A percentile compares a stretch with the other conserved stretches of the same genome.
Evolutionary conservation across 1,140 invertebrate genomes (phyloP).

Genomic region (Calosoma granatense): DNA sequence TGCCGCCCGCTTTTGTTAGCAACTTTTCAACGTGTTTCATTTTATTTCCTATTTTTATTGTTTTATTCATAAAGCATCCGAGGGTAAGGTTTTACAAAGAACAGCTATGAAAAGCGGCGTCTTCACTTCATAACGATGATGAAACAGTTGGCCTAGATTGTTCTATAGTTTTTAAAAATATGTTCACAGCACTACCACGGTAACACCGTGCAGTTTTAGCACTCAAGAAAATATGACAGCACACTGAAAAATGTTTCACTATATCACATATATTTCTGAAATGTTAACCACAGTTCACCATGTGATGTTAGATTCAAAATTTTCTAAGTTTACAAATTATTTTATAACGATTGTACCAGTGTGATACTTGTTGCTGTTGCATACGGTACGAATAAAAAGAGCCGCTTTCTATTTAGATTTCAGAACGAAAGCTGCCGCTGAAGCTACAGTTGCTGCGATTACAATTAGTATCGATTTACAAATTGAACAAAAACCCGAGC

Average conservation of each 20-base stretch:
- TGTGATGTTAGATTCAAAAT: no score
- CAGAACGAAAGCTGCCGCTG: background rate
- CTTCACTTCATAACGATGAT: conserved; percentile 1
- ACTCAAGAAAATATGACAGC: background rate
- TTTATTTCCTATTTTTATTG: no score
- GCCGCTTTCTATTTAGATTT: background rate
- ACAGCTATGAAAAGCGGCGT: no score
- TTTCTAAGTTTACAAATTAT: no score
- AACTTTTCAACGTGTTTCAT: no score
- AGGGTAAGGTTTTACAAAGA: no score
- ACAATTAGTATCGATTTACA: conserved; percentile 6
- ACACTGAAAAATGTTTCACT: no score
- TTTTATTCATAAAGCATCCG: no score
- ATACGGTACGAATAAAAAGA: background rate
- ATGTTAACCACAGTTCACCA: no score
- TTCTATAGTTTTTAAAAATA: background rate
- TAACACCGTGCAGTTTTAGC: background rate
- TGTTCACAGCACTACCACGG: background rate
- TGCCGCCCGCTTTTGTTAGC: no score
- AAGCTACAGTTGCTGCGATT: background rate
- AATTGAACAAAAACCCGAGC: background rate
- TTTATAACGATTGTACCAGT: background rate
- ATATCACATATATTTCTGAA: no score
- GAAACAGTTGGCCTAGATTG: background rate
- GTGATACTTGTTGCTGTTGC: background rate